phyloP scores from a whole-genome alignment of 2,113 vertebrate genomes.

The Thamnophis sirtalis region DNA sequence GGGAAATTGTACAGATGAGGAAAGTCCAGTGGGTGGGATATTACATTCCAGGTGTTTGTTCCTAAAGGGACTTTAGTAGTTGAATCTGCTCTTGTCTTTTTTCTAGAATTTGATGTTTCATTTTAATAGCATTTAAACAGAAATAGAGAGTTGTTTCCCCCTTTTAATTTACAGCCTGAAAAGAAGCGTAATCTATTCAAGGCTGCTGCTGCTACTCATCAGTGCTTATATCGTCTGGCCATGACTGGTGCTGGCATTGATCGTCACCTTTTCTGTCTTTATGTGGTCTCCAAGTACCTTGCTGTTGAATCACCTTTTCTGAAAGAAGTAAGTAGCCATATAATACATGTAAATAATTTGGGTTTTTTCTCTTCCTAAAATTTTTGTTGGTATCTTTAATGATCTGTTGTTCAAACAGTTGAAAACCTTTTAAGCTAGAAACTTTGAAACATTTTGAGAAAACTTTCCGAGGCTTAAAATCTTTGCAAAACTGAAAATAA shows the following conservation, averaged over 20 bases:
- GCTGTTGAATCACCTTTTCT: conserved; percentile 92
- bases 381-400: background rate
- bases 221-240: conserved; percentile 84
- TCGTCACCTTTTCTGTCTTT: conserved; percentile 96
- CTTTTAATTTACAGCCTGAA: conserved; percentile 69
- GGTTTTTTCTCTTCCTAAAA: background rate
- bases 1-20: background rate
- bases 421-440: background rate
- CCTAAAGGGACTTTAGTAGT: background rate
- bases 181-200: conserved; percentile 73
- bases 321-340: conserved; percentile 76
- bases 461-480: background rate
- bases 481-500: background rate
- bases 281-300: conserved; percentile 94
- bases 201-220: conserved; percentile 81
- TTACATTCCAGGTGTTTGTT: background rate
- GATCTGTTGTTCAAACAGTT: background rate
- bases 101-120: background rate
- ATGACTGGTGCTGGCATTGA: conserved; percentile 93
- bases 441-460: background rate
- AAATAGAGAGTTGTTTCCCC: background rate
- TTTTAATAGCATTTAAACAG: background rate
- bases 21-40: background rate
- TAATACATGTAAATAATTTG: background rate
- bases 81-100: background rate